phyloP scores from a whole-genome alignment of 2,888 invertebrate species.

The Polia nebulosa region DNA sequence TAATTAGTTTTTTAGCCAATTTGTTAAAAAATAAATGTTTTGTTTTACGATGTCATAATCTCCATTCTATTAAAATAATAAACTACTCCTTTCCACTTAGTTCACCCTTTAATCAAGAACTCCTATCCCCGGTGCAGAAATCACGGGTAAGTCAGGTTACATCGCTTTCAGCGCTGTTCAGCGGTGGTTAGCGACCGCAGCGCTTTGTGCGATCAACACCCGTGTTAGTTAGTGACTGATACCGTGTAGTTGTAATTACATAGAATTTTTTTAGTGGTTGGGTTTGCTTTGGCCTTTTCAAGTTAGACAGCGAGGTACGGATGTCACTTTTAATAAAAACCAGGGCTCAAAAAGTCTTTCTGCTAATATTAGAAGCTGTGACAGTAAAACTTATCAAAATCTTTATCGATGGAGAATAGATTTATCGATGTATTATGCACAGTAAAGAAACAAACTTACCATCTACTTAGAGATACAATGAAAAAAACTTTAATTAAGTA shows the following conservation, averaged over 20 bases:
- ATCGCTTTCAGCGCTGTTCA: constrained; percentile 26
- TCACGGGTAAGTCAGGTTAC: constrained; percentile 29
- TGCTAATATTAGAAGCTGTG: too few species aligned
- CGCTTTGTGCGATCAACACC: constrained; percentile 67
- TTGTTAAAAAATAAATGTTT: too few species aligned
- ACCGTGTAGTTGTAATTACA: constrained; percentile 59
- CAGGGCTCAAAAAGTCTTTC: too few species aligned
- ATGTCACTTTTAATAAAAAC: too few species aligned
- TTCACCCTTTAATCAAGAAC: constrained; percentile 18
- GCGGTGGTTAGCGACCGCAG: constrained; percentile 55
- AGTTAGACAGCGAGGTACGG: not conserved
- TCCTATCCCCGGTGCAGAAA: constrained; percentile 24
- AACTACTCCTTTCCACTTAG: not conserved
- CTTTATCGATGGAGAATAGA: too few species aligned
- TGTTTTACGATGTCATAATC: too few species aligned
- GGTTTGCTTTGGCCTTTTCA: constrained; percentile 8
- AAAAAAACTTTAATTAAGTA: not conserved
- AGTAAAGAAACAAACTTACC: not conserved
- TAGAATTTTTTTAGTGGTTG: constrained; percentile 50
- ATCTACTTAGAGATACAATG: too few species aligned
- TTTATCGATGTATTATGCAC: too few species aligned
- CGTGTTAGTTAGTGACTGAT: constrained; percentile 66
- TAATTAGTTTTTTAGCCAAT: too few species aligned
- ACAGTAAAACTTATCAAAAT: too few species aligned
- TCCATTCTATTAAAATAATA: not conserved